A percentile compares a stretch with the other conserved stretches of the same genome.
phyloP scores from a whole-genome alignment of 2,797 vertebrate species.

The Peromyscus nudipes region DNA sequence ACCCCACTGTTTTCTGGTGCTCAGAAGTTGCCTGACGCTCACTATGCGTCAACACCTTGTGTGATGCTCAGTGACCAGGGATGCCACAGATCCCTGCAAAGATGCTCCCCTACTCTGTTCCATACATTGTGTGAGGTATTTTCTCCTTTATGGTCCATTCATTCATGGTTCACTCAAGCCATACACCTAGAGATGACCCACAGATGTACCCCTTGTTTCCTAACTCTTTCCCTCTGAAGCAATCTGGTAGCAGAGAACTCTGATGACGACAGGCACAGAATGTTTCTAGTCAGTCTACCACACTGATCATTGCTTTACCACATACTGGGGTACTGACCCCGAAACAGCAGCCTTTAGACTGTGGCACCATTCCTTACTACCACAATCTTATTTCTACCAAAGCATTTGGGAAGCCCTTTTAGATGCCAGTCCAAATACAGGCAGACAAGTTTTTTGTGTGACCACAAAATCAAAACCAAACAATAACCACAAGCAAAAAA shows the following conservation, averaged over 20 bases:
- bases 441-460: slow-evolving; percentile 7
- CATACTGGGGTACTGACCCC: neutral
- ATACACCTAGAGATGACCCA: neutral
- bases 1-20: neutral
- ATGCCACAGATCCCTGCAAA: neutral
- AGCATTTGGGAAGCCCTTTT: neutral
- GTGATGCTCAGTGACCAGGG: neutral
- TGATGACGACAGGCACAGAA: neutral
- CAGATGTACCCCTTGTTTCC: neutral
- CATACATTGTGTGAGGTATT: neutral
- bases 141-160: neutral
- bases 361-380: neutral
- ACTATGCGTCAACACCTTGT: neutral
- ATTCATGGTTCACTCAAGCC: neutral
- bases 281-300: neutral
- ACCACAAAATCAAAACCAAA: neutral
- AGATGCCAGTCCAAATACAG: slow-evolving; percentile 4
- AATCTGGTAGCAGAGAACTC: neutral
- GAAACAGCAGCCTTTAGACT: neutral
- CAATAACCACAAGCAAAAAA: neutral
- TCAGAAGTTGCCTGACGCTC: neutral
- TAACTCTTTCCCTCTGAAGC: neutral
- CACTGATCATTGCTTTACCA: neutral
- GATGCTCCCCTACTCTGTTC: neutral
- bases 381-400: neutral